Conservation (phyloP, 1,140 invertebrate species). For the Leptonema lineaticorne region DNA sequence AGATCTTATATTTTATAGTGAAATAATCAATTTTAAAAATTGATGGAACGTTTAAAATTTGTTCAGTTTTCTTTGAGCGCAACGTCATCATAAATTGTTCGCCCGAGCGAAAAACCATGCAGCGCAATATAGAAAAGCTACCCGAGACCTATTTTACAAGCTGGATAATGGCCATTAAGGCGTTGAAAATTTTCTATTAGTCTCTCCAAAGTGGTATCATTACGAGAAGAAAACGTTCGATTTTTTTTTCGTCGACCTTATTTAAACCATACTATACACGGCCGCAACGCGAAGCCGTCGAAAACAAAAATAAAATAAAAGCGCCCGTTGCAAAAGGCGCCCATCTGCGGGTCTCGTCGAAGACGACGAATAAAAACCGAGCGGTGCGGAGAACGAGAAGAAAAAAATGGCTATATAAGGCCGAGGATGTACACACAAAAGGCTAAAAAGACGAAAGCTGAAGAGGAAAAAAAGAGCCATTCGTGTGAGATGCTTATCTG, state of each 20-base stretch:
- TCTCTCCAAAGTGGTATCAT: neutral
- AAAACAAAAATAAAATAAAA: too few species aligned
- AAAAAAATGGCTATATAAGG: too few species aligned
- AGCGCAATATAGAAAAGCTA: neutral
- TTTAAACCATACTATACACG: neutral
- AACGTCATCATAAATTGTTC: too few species aligned
- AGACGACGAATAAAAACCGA: too few species aligned
- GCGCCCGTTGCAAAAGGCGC: neutral
- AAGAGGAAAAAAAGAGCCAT: neutral
- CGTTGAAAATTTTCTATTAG: neutral
- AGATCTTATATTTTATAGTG: too few species aligned
- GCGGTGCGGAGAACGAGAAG: too few species aligned
- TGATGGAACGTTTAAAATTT: too few species aligned
- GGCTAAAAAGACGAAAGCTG: too few species aligned
- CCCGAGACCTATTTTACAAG: neutral
- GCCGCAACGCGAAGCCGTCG: neutral
- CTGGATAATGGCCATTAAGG: neutral
- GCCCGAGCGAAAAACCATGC: too few species aligned
- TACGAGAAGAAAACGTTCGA: neutral
- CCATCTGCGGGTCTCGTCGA: neutral
- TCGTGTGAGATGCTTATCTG: constrained; percentile 1
- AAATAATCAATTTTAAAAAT: too few species aligned
- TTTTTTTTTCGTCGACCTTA: neutral
- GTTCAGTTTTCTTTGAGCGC: too few species aligned
- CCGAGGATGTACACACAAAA: too few species aligned